These are phyloP conservation scores for Sussaba pulchella DNA, from an alignment of 2,888 invertebrate species.

Conservation along the genomic window DNA sequence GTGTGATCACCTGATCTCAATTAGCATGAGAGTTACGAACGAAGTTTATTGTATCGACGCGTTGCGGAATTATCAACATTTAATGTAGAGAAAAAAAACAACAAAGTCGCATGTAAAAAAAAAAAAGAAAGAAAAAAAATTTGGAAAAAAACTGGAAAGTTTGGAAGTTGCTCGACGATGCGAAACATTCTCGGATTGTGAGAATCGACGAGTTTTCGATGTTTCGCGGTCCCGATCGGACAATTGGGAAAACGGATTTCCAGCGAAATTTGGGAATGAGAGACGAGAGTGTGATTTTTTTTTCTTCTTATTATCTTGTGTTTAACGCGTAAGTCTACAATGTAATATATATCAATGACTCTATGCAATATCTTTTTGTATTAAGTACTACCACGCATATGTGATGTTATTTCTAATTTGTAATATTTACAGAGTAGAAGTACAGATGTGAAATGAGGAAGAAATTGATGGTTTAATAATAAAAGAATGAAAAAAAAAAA, in stretches of 20 bases:
- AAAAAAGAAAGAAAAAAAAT: slow-evolving; percentile 24
- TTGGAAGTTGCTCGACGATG: no score
- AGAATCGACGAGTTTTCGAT: slow-evolving; percentile 19
- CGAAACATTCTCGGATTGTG: no score
- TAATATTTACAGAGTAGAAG: slow-evolving; percentile 75
- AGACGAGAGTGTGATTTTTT: neutral
- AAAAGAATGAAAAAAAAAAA: slow-evolving; percentile 37
- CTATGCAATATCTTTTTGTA: slow-evolving; percentile 75
- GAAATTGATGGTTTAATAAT: slow-evolving; percentile 67
- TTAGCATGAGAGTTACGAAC: slow-evolving; percentile 65
- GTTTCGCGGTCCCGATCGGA: slow-evolving; percentile 9
- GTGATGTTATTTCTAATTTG: slow-evolving; percentile 79
- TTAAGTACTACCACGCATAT: slow-evolving; percentile 73
- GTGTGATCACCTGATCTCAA: slow-evolving; percentile 73
- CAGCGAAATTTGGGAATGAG: slow-evolving; percentile 13
- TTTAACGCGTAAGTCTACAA: slow-evolving; percentile 60
- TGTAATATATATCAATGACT: slow-evolving; percentile 71
- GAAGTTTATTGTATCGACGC: slow-evolving; percentile 54
- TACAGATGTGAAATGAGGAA: slow-evolving; percentile 61
- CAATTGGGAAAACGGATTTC: slow-evolving; percentile 28
- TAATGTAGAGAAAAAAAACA: slow-evolving; percentile 20
- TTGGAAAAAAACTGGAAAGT: slow-evolving; percentile 18
- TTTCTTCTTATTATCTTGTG: slow-evolving; percentile 27
- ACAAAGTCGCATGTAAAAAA: slow-evolving; percentile 11
- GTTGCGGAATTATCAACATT: slow-evolving; percentile 19